Conservation (phyloP, 1,140 invertebrate species). For the Zaprionus inermis region DNA sequence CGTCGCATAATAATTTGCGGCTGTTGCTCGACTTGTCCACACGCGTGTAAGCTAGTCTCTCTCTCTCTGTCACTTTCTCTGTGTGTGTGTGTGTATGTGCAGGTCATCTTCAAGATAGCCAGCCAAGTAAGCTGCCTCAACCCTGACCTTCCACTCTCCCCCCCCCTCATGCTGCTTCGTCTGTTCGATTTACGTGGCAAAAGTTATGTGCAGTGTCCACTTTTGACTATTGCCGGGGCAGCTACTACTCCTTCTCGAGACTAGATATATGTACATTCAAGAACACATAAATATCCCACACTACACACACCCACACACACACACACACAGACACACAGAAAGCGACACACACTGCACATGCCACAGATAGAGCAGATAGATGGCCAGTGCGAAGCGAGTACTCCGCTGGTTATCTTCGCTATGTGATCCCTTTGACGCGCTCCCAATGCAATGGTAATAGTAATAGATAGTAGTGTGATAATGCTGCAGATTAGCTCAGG, state of each 20-base stretch:
- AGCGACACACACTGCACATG: constrained; percentile 49
- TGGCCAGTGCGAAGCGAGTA: constrained; percentile 26
- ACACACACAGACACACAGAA: background rate
- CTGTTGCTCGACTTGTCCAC: constrained; percentile 47
- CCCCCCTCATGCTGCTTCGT: background rate
- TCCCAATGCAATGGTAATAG: background rate
- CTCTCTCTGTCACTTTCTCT: background rate
- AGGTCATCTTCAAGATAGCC: constrained; percentile 54
- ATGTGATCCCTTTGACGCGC: background rate
- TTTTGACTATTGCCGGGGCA: constrained; percentile 28
- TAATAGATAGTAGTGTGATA: background rate
- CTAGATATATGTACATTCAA: constrained; percentile 21
- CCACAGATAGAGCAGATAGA: constrained; percentile 59
- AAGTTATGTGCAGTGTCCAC: constrained; percentile 40
- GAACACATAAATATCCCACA: constrained; percentile 38
- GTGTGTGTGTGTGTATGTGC: constrained; percentile 17
- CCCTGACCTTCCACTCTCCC: background rate
- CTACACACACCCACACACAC: constrained; percentile 11
- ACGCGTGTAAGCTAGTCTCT: background rate
- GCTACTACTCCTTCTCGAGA: constrained; percentile 2
- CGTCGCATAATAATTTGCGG: constrained; percentile 58
- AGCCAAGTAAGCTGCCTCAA: constrained; percentile 22
- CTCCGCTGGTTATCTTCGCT: constrained; percentile 15
- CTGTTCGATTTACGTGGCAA: constrained; percentile 43
- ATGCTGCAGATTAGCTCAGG: background rate